Evolutionary conservation across 2,888 invertebrate genomes (phyloP).

Genomic region (Pelosia muscerda): DNA sequence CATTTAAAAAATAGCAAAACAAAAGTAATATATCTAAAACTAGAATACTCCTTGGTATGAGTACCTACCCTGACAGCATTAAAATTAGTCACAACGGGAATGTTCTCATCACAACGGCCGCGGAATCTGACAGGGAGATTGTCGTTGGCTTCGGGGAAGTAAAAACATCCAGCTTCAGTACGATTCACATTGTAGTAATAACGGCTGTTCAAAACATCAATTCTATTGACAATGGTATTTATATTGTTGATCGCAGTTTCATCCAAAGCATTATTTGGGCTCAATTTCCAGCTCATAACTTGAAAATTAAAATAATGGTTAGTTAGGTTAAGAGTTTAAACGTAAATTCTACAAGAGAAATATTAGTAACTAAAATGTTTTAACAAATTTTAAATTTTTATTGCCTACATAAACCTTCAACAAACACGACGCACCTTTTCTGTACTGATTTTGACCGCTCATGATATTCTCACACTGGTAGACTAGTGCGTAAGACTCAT

Average conservation of each 20-base stretch:
- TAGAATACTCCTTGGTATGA: no score
- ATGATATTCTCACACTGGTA: constrained; percentile 24
- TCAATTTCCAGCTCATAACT: constrained; percentile 74
- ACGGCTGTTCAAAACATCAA: constrained; percentile 53
- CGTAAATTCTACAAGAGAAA: no score
- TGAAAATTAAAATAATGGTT: constrained; percentile 22
- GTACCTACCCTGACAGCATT: constrained; percentile 41
- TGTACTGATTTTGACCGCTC: neutral
- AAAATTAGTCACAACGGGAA: constrained; percentile 34
- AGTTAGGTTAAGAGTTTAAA: neutral
- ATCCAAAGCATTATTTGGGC: constrained; percentile 42
- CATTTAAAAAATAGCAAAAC: no score
- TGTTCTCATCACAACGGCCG: constrained; percentile 47
- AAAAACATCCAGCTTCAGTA: constrained; percentile 59
- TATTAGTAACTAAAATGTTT: no score
- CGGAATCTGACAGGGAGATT: constrained; percentile 48
- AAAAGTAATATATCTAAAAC: no score
- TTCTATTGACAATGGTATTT: constrained; percentile 36
- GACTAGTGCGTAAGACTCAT: constrained; percentile 27
- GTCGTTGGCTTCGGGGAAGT: constrained; percentile 50
- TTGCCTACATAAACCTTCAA: neutral
- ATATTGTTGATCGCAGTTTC: constrained; percentile 42
- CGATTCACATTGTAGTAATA: constrained; percentile 55
- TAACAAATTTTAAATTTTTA: no score
- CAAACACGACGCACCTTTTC: constrained; percentile 22